Evolutionary conservation across 2,797 vertebrate species (phyloP).

Genomic region (Dendrocincla tyrannina): DNA sequence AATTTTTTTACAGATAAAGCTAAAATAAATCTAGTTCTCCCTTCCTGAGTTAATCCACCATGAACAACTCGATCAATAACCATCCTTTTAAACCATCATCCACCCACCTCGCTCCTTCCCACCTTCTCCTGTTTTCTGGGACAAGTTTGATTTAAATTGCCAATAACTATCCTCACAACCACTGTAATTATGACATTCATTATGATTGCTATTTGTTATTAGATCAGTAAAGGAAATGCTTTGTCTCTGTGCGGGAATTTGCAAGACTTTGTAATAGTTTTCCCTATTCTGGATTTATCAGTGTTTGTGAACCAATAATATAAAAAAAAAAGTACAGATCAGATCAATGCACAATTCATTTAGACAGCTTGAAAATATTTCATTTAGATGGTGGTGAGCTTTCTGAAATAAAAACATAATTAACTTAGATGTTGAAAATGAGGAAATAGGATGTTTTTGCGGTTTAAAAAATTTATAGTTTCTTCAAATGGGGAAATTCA

Average conservation of each 20-base stretch:
- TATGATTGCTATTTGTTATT: slow-evolving; percentile 40
- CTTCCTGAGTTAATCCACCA: slow-evolving; percentile 38
- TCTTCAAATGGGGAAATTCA: neutral
- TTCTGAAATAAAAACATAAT: neutral
- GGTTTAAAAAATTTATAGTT: neutral
- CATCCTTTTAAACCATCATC: slow-evolving; percentile 23
- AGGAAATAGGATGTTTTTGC: neutral
- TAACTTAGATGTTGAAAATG: neutral
- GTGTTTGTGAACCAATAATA: neutral
- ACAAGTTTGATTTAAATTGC: slow-evolving; percentile 52
- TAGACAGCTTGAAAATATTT: neutral
- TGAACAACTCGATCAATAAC: slow-evolving; percentile 31
- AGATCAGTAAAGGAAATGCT: neutral
- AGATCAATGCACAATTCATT: neutral
- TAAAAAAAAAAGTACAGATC: neutral
- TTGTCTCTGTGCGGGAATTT: neutral
- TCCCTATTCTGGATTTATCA: neutral
- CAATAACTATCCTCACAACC: neutral
- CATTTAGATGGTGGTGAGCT: neutral
- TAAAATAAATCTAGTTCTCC: slow-evolving; percentile 37
- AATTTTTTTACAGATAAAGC: slow-evolving; percentile 13
- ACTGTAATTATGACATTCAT: slow-evolving; percentile 9
- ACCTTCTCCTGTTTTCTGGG: slow-evolving; percentile 24
- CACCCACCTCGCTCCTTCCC: slow-evolving; percentile 25
- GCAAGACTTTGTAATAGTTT: neutral